phyloP scores from a whole-genome alignment of 2,888 invertebrate genomes.

The Drosophila paranaensis region DNA sequence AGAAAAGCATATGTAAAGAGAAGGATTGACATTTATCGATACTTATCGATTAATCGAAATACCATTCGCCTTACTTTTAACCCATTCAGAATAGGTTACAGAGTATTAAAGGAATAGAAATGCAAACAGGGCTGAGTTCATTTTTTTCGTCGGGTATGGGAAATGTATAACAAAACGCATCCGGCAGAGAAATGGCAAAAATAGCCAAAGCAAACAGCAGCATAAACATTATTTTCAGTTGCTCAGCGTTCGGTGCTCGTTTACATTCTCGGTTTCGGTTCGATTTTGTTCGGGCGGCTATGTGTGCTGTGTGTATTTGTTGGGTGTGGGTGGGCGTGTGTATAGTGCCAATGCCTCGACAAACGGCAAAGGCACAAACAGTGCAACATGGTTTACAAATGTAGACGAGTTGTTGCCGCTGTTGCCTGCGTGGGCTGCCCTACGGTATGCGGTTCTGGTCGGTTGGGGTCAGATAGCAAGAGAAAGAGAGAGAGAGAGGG shows the following conservation, averaged over 20 bases:
- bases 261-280: constrained; percentile 29
- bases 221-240: constrained; percentile 80
- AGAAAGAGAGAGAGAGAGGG: background rate
- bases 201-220: constrained; percentile 79
- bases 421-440: constrained; percentile 22
- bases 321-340: constrained; percentile 9
- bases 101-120: constrained; percentile 20
- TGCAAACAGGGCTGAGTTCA: constrained; percentile 5
- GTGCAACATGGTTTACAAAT: constrained; percentile 60
- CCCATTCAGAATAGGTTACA: background rate
- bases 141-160: background rate
- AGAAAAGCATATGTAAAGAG: background rate
- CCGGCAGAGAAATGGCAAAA: constrained; percentile 66
- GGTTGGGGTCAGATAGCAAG: constrained; percentile 33
- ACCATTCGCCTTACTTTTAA: background rate
- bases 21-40: background rate
- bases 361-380: constrained; percentile 59
- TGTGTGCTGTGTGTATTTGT: constrained; percentile 26
- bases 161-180: constrained; percentile 41
- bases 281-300: constrained; percentile 42
- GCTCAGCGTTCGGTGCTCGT: constrained; percentile 53
- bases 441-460: constrained; percentile 17
- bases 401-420: constrained; percentile 24
- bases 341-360: constrained; percentile 44
- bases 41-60: too few species aligned